A percentile compares a stretch with the other conserved stretches of the same genome.
Evolutionary conservation across 2,797 vertebrate species (phyloP).

Genomic region (Sebastes elongatus): DNA sequence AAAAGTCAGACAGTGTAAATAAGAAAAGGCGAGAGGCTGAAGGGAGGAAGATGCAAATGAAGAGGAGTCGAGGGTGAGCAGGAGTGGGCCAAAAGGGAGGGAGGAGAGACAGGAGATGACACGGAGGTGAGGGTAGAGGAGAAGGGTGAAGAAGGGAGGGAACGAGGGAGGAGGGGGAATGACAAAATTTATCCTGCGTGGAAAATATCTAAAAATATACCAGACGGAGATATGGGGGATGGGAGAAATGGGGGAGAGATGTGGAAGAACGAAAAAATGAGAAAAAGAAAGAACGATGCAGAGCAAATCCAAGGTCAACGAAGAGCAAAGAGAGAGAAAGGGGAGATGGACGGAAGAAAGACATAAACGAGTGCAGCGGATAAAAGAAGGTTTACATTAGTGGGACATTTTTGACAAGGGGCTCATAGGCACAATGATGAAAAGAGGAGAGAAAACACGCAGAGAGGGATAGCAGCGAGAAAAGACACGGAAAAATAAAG

Average conservation of each 20-base stretch:
- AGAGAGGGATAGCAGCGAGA: background rate
- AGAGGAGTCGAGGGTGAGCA: background rate
- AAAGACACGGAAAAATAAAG: slow-evolving; percentile 11
- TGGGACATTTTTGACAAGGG: slow-evolving; percentile 12
- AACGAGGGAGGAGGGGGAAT: background rate
- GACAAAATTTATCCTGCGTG: slow-evolving; percentile 9
- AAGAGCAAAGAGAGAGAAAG: background rate
- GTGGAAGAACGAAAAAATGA: background rate
- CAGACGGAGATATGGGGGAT: background rate
- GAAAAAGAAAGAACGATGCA: background rate
- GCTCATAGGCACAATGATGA: slow-evolving; percentile 21
- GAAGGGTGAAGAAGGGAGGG: slow-evolving; percentile 16
- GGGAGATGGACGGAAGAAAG: background rate
- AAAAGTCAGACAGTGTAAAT: slow-evolving; percentile 23
- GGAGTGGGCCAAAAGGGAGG: background rate
- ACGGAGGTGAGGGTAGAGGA: slow-evolving; percentile 24
- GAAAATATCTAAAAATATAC: slow-evolving; percentile 29
- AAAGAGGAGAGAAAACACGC: slow-evolving; percentile 1
- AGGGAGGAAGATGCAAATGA: slow-evolving; percentile 48
- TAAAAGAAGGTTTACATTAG: slow-evolving; percentile 13
- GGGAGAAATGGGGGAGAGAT: background rate
- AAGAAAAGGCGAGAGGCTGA: slow-evolving; percentile 49
- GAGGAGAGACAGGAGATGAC: slow-evolving; percentile 9
- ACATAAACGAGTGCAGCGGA: background rate
- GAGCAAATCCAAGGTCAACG: background rate